phyloP scores from a whole-genome alignment of 1,140 invertebrate species.

The Cheumatopsyche charites region DNA sequence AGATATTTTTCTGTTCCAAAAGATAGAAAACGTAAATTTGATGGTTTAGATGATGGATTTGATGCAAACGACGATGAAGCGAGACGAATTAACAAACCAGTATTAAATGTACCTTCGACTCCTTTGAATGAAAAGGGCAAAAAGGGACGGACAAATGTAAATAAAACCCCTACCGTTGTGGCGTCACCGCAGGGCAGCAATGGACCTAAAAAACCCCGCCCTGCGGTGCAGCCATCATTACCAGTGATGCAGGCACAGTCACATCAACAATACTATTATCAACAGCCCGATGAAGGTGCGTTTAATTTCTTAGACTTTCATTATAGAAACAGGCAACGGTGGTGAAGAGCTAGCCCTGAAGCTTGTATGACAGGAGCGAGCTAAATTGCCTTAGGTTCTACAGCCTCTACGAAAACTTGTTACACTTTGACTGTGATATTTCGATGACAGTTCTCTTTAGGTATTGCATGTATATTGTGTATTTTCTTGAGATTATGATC shows the following conservation, averaged over 20 bases:
- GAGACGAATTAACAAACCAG: constrained; percentile 58
- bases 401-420: constrained; percentile 38
- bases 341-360: constrained; percentile 64
- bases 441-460: constrained; percentile 40
- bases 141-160: constrained; percentile 53
- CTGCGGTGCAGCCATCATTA: constrained; percentile 57
- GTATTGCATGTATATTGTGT: constrained; percentile 25
- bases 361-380: constrained; percentile 65
- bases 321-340: constrained; percentile 63
- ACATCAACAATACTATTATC: constrained; percentile 62
- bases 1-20: constrained; percentile 77
- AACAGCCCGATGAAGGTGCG: constrained; percentile 63
- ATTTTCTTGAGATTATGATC: not conserved
- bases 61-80: constrained; percentile 68
- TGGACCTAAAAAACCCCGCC: constrained; percentile 60
- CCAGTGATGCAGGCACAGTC: constrained; percentile 57
- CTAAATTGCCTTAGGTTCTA: constrained; percentile 46
- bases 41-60: constrained; percentile 68
- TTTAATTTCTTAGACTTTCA: constrained; percentile 64
- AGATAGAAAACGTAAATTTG: constrained; percentile 71
- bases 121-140: constrained; percentile 54
- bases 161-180: constrained; percentile 52
- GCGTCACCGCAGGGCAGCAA: constrained; percentile 54
- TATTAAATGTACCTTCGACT: constrained; percentile 64
- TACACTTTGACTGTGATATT: constrained; percentile 56